Evolutionary conservation across 2,113 vertebrate species (phyloP).

Genomic region (Oryzias celebensis): DNA sequence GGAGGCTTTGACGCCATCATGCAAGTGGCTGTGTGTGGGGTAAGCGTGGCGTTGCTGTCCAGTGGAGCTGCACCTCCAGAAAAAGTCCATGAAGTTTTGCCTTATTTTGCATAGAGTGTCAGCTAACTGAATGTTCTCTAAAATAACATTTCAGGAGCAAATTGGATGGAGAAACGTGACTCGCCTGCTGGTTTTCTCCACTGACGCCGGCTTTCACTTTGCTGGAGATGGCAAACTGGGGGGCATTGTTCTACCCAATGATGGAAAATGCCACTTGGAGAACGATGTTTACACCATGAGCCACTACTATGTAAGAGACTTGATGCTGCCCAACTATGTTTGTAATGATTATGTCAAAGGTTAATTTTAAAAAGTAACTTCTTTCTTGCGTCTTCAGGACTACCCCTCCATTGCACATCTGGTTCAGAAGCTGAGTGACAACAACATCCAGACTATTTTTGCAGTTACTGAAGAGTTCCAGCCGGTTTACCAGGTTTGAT

Average conservation of each 20-base stretch:
- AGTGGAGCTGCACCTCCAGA: conserved; percentile 7
- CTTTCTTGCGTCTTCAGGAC: conserved; percentile 77
- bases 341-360: neutral
- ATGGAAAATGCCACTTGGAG: conserved; percentile 93
- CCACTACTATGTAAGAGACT: conserved; percentile 91
- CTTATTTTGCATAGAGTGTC: too few species aligned
- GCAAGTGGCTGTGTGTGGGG: conserved; percentile 97
- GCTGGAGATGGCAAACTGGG: conserved; percentile 98
- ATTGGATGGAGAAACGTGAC: conserved; percentile 98
- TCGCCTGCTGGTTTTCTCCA: conserved; percentile 96
- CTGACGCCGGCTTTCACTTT: conserved; percentile 97
- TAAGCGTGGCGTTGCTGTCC: conserved; percentile 67
- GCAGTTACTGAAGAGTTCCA: conserved; percentile 97
- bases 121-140: too few species aligned
- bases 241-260: conserved; percentile 96
- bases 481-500: conserved; percentile 89
- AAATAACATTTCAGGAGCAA: conserved; percentile 76
- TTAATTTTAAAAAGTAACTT: neutral
- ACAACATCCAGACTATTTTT: conserved; percentile 99
- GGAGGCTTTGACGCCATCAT: conserved; percentile 99
- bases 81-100: too few species aligned
- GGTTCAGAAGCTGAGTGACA: conserved; percentile 97
- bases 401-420: conserved; percentile 98
- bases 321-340: neutral
- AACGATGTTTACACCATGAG: conserved; percentile 95